A percentile compares a stretch with the other conserved stretches of the same genome.
Evolutionary conservation across 1,140 invertebrate species (phyloP).

Genomic region (Harpegnathos saltator): DNA sequence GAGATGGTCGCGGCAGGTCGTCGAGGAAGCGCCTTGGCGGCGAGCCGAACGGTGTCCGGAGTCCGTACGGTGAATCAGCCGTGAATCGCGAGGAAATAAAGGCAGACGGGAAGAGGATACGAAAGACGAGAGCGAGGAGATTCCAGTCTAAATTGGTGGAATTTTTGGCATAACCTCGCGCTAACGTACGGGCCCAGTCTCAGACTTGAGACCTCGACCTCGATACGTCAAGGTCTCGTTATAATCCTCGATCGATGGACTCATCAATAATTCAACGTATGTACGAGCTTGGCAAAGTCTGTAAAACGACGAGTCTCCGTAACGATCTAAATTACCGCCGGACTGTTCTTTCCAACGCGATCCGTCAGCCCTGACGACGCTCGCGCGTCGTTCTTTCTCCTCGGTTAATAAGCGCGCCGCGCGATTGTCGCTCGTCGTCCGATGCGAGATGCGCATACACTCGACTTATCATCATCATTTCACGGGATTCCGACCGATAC

Average conservation of each 20-base stretch:
- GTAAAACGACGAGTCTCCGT: not conserved
- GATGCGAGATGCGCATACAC: slow-evolving; percentile 1
- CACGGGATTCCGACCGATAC: slow-evolving; percentile 1
- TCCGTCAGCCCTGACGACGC: too few relatives aligned
- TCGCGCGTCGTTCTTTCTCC: slow-evolving; percentile 13
- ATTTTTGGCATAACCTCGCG: not conserved
- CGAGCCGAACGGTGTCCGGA: not conserved
- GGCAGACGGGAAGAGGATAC: too few relatives aligned
- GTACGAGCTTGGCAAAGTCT: not conserved
- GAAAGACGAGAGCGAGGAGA: too few relatives aligned
- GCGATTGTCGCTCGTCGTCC: slow-evolving; percentile 4
- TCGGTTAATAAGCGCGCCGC: not conserved
- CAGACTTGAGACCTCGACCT: not conserved
- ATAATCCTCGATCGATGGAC: not conserved
- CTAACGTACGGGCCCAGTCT: too few relatives aligned
- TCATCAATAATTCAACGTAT: not conserved
- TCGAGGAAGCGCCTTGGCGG: too few relatives aligned
- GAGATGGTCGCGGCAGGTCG: not conserved
- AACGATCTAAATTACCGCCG: slow-evolving; percentile 9
- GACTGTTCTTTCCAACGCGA: not conserved
- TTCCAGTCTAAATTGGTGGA: too few relatives aligned
- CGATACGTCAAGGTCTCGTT: not conserved
- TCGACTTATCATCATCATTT: slow-evolving; percentile 29
- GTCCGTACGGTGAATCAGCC: too few relatives aligned
- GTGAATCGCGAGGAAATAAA: too few relatives aligned